Evolutionary conservation across 2,113 vertebrate species (phyloP).

Genomic region (Crotophaga sulcirostris): DNA sequence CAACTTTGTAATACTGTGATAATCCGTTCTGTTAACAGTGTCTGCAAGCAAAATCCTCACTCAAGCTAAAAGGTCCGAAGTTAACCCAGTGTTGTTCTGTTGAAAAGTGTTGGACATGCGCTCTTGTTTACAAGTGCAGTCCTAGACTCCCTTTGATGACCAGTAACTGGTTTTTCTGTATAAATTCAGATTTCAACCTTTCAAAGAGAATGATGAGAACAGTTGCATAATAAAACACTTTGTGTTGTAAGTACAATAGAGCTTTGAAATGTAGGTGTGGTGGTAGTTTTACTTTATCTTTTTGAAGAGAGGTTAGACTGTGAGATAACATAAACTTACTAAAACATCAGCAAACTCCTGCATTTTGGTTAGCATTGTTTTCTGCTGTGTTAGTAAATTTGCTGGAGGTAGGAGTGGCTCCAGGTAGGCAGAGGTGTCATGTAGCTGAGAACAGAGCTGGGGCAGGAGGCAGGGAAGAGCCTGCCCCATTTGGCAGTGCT

Average conservation of each 20-base stretch:
- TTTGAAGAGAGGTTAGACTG: background rate
- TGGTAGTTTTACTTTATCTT: background rate
- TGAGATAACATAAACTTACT: background rate
- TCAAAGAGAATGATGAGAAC: background rate
- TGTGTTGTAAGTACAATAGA: background rate
- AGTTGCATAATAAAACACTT: rapidly evolving
- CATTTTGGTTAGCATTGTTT: background rate
- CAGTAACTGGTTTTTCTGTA: background rate
- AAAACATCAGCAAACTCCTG: background rate
- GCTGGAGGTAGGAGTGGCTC: background rate
- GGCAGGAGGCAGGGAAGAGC: background rate
- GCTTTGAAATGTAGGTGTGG: background rate
- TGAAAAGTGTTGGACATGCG: background rate
- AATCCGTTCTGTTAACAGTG: background rate
- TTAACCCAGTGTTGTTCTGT: background rate
- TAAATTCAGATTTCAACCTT: background rate
- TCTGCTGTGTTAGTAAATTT: background rate
- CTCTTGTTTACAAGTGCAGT: background rate
- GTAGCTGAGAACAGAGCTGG: background rate
- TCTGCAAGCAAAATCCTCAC: background rate
- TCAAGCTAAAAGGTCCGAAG: background rate
- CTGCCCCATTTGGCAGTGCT: background rate
- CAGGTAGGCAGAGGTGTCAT: rapidly evolving
- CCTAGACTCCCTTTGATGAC: background rate
- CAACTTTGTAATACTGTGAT: too few species aligned